Evolutionary conservation across 2,888 invertebrate genomes (phyloP).

Genomic region (Ophioninae sp.): DNA sequence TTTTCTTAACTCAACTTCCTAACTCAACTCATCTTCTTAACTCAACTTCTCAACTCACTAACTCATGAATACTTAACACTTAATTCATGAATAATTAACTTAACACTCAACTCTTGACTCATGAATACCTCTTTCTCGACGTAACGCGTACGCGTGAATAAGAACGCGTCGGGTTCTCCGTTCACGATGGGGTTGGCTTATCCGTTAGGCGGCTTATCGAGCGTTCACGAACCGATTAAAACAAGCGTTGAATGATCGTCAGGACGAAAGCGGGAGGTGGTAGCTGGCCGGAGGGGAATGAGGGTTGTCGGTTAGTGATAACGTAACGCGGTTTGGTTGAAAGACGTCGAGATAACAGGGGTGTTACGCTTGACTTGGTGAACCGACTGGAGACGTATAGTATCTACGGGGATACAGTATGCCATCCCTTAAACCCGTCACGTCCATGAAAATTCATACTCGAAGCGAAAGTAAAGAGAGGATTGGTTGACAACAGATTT

Average conservation of each 20-base stretch:
- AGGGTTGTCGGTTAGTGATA: slow-evolving; percentile 20
- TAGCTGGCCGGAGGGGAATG: slow-evolving; percentile 8
- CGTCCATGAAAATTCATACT: too few species aligned
- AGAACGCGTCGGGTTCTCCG: not conserved
- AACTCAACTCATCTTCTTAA: too few species aligned
- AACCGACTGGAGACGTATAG: slow-evolving; percentile 1
- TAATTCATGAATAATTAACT: too few species aligned
- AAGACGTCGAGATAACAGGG: slow-evolving; percentile 35
- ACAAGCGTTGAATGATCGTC: slow-evolving; percentile 50
- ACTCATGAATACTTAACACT: too few species aligned
- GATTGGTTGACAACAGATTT: too few species aligned
- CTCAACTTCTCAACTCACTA: too few species aligned
- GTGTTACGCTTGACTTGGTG: slow-evolving; percentile 47
- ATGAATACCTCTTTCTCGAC: too few species aligned
- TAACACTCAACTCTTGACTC: too few species aligned
- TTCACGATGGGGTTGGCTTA: slow-evolving; percentile 18
- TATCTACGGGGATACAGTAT: slow-evolving; percentile 28
- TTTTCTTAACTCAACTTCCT: too few species aligned
- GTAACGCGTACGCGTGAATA: too few species aligned
- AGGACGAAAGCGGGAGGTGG: slow-evolving; percentile 25
- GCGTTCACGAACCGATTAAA: slow-evolving; percentile 58
- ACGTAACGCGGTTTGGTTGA: slow-evolving; percentile 32
- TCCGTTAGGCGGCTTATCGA: slow-evolving; percentile 52
- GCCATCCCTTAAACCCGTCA: slow-evolving; percentile 17
- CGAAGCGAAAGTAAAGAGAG: too few species aligned